Percentiles rank a stretch among this genome's conserved stretches.
Evolutionary conservation across 2,113 vertebrate species (phyloP).

Genomic region (Elanus axillaris): DNA sequence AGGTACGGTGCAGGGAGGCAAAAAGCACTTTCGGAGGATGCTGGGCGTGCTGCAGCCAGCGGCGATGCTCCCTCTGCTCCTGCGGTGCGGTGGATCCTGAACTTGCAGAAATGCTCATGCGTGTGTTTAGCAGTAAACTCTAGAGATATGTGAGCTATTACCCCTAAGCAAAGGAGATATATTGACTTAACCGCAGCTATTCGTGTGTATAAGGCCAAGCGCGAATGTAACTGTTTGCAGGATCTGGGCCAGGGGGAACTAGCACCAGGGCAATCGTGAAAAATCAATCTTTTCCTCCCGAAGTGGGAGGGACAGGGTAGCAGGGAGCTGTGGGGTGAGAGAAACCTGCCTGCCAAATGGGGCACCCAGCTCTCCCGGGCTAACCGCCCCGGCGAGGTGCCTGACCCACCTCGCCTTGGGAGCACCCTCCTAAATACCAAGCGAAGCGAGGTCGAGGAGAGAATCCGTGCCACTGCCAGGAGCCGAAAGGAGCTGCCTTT

Average conservation of each 20-base stretch:
- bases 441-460: not conserved
- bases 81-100: accelerated
- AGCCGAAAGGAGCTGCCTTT: not conserved
- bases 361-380: not conserved
- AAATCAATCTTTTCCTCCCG: not conserved
- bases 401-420: not conserved
- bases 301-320: accelerated
- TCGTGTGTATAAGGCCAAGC: not conserved
- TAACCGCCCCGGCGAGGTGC: not conserved
- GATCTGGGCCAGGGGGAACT: not conserved
- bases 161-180: not conserved
- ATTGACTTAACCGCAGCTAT: not conserved
- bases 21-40: not conserved
- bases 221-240: not conserved
- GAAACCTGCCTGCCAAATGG: not conserved
- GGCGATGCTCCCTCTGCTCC: not conserved
- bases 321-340: not conserved
- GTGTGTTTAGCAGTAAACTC: not conserved
- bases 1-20: not conserved
- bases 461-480: not conserved
- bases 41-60: not conserved
- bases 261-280: not conserved
- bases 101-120: not conserved
- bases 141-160: not conserved
- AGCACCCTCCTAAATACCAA: not conserved